phyloP scores from a whole-genome alignment of 2,113 vertebrate species.

The Microcebus murinus region DNA sequence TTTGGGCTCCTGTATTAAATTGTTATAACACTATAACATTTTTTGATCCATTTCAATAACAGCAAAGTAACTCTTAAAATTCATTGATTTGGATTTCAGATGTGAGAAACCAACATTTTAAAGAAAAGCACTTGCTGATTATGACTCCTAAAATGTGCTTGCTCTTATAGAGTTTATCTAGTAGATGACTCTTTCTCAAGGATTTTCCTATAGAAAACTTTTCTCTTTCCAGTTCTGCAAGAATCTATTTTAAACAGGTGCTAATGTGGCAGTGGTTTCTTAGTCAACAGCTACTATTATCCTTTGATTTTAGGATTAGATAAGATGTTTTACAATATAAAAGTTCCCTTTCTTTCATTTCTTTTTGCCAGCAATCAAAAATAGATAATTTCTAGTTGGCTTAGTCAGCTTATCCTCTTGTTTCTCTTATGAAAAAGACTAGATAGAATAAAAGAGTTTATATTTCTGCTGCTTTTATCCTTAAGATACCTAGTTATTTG shows the following conservation, averaged over 20 bases:
- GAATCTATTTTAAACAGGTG: neutral
- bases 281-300: neutral
- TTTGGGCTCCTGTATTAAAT: neutral
- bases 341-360: neutral
- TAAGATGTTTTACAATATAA: neutral
- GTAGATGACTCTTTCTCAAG: neutral
- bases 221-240: neutral
- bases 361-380: neutral
- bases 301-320: neutral
- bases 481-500: neutral
- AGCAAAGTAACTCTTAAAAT: neutral
- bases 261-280: neutral
- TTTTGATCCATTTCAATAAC: neutral
- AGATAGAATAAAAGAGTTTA: neutral
- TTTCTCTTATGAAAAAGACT: neutral
- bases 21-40: neutral
- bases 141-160: neutral
- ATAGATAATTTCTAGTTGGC: neutral
- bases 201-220: neutral
- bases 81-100: slow-evolving; percentile 1
- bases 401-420: neutral
- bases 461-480: neutral
- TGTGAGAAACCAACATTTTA: slow-evolving; percentile 6
- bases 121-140: neutral
- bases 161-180: neutral